Evolutionary conservation across 2,113 vertebrate genomes (phyloP).

Genomic region (Callospermophilus lateralis): DNA sequence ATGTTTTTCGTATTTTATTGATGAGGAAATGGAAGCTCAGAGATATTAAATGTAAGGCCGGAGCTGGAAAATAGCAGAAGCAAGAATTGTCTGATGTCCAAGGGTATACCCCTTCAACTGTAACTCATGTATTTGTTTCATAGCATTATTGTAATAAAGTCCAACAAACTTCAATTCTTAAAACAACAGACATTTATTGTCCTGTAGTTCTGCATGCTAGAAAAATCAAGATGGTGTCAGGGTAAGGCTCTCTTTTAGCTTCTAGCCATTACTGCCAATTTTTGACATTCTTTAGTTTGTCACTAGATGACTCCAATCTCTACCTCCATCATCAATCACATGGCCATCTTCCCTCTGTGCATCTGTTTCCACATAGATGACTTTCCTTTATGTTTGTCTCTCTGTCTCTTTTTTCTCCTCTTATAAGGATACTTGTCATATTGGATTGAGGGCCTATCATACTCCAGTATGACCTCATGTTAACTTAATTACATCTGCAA

Average conservation of each 20-base stretch:
- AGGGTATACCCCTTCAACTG: background rate
- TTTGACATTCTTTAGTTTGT: background rate
- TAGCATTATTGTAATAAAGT: background rate
- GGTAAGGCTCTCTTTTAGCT: background rate
- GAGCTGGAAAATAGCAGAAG: background rate
- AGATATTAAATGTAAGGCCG: background rate
- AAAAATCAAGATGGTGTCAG: background rate
- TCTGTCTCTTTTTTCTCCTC: background rate
- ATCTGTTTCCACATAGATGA: background rate
- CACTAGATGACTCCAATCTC: background rate
- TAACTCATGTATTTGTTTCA: background rate
- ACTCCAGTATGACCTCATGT: background rate
- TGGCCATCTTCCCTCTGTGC: background rate
- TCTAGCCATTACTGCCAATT: background rate
- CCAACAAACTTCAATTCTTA: background rate
- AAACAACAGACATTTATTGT: background rate
- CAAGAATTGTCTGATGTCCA: background rate
- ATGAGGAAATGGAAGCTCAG: background rate
- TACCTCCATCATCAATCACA: background rate
- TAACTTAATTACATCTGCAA: slow-evolving; percentile 33
- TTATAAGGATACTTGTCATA: background rate
- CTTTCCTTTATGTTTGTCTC: background rate
- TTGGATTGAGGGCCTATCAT: background rate
- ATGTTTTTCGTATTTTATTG: background rate
- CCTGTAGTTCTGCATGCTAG: background rate